Evolutionary conservation across 2,888 invertebrate species (phyloP), one percentile per base, ranked within the genome.

Genomic region (Eilema depressum): DNA sequence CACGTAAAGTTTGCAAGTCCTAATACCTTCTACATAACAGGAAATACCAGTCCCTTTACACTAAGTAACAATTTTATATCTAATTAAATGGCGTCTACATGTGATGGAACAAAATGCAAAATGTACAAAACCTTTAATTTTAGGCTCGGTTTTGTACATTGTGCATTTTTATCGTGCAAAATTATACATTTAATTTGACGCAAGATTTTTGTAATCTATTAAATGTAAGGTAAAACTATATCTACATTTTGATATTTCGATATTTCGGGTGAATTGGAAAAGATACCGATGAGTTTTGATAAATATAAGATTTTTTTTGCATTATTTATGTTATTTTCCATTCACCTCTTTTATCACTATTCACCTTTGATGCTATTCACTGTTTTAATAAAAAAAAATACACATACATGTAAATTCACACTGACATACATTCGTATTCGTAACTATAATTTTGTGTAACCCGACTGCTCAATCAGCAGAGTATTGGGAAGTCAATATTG

Each of bases 11-110:
- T 70, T 70, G 71, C 77, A 79, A 73, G 75, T 59, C 71, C 71
- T 68, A 73, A 75, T 68, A 25, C 23, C 23, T 61, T 53, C 73
- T 77, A 83, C 73, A 69, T 33, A 30, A n/a, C 70, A 74, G 76
- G 74, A 69, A 72, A 64, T 71, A 75, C 75, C 74, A 76, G 76
- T 76, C 73, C 68, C 66, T 57, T 73, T 76, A 78, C 60, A 79
- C 75, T 83, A 83, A 75, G 78, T 84, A 84, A 85, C 82, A 83
- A 80, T 77, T 81, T 82, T 70, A 33, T 68, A 71, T 71, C 81
- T 73, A 83, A 80, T 20, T 71, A 65, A 67, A 83, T 78, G 81
- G 79, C 74, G 71, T 12, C 68, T 73, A 71, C 57, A 53, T 70
- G 69, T 72, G 74, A 74, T 73, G 61, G 37, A 47, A 25, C n/a